Conservation (phyloP, 2,797 vertebrate species). For the Leptatherina wallacei region DNA sequence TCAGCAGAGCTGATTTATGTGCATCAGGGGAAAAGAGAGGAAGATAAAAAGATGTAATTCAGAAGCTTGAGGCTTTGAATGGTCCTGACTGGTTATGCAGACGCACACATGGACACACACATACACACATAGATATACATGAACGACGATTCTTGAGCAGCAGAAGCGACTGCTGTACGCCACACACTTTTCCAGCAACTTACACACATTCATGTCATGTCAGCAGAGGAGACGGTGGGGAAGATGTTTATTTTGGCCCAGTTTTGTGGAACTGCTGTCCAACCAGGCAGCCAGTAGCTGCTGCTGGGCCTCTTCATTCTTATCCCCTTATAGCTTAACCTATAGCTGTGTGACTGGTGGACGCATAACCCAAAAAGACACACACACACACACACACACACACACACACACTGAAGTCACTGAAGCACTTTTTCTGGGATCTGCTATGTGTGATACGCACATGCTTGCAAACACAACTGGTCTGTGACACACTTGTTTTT, state of each 20-base stretch:
- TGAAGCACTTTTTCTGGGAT: not conserved
- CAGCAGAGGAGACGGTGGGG: slow-evolving; percentile 65
- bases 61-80: slow-evolving; percentile 46
- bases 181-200: slow-evolving; percentile 29
- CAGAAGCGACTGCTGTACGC: slow-evolving; percentile 36
- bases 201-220: slow-evolving; percentile 57
- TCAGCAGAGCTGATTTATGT: slow-evolving; percentile 50
- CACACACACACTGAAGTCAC: not conserved
- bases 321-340: slow-evolving; percentile 24
- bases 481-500: not conserved
- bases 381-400: not conserved
- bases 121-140: slow-evolving; percentile 14
- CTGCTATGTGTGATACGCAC: not conserved
- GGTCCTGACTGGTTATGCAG: slow-evolving; percentile 46
- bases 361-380: not conserved
- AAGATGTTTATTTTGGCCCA: slow-evolving; percentile 71
- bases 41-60: slow-evolving; percentile 69
- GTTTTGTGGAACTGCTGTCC: slow-evolving; percentile 40
- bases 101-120: slow-evolving; percentile 7
- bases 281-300: slow-evolving; percentile 35
- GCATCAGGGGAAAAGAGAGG: slow-evolving; percentile 46
- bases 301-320: slow-evolving; percentile 37
- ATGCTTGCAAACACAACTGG: not conserved
- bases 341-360: slow-evolving; percentile 25
- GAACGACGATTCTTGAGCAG: slow-evolving; percentile 38